Evolutionary conservation across 2,888 invertebrate genomes (phyloP), one percentile per base, ranked within the genome.

Genomic region (Sericinus montela): DNA sequence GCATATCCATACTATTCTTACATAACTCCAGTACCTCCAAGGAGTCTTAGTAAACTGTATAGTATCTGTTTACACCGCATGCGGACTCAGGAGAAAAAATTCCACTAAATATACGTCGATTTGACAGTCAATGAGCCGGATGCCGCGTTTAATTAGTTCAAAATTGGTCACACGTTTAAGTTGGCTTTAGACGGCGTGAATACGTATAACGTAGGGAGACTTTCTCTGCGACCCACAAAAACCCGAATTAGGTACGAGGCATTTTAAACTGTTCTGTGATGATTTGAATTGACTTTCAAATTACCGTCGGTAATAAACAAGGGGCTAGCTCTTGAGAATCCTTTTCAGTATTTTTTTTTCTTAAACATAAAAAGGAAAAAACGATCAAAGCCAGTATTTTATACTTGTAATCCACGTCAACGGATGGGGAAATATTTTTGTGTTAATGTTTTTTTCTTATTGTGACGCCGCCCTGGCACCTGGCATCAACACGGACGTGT

Each of bases 41-140:
- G 60, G 60, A 58, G 67, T 67, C 58, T 60, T 55, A 64, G 68
- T 72, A 70, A 75, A 74, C 71, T 79, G 76, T 76, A 76, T 72
- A 75, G 72, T 72, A 75, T 76, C 73, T 72, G 69, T 72, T 72
- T 74, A 66, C 69, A 54, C 60, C 58, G 65, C 51, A 51, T 35
- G 44, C 56, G 51, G 54, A 53, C 6, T n/a, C 35, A 23, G 30
- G 50, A 58, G 62, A 62, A 62, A 60, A 51, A 50, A 43, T n/a
- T 48, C 53, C 56, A 54, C 55, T 51, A 61, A 60, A 25, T 71
- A 73, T 69, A 69, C 73, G 64, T 69, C 73, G 61, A 78, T 79
- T 78, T 81, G 84, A 81, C 82, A 78, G 70, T 65, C 78, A 82
- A 81, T 80, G 82, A 78, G 77, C 78, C 85, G 86, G 86, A 87